Evolutionary conservation across 2,797 vertebrate species (phyloP).

Genomic region (Danio albolineatus): DNA sequence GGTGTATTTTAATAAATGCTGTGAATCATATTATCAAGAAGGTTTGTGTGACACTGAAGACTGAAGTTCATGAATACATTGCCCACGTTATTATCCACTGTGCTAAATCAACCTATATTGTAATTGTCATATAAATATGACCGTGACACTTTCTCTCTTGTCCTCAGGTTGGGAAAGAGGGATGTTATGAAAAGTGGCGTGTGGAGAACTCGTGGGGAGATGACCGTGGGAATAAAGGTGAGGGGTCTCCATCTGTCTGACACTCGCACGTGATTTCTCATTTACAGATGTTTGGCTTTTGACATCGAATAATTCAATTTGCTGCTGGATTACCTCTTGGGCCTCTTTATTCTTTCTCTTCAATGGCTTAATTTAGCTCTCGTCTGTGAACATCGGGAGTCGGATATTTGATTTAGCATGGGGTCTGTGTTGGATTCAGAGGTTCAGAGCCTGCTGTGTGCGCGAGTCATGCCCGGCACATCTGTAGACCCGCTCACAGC

Average conservation of each 20-base stretch:
- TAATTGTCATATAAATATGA: neutral
- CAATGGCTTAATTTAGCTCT: conserved; percentile 71
- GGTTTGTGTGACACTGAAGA: too few relatives aligned
- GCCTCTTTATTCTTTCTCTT: conserved; percentile 42
- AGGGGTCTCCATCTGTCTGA: conserved; percentile 37
- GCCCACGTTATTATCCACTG: neutral
- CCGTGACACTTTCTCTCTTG: neutral
- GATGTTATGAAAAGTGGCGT: conserved; percentile 91
- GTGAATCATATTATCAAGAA: too few relatives aligned
- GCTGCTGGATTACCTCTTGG: conserved; percentile 60
- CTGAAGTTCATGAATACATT: too few relatives aligned
- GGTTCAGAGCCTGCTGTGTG: conserved; percentile 13
- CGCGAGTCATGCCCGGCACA: conserved; percentile 5
- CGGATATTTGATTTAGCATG: conserved; percentile 56
- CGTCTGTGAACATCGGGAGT: conserved; percentile 45
- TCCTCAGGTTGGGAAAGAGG: conserved; percentile 84
- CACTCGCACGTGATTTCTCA: conserved; percentile 26
- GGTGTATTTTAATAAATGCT: too few relatives aligned
- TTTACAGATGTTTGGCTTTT: conserved; percentile 56
- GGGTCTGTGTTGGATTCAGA: conserved; percentile 20
- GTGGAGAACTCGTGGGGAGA: conserved; percentile 99
- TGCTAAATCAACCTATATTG: neutral
- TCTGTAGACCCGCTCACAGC: conserved; percentile 31
- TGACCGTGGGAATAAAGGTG: conserved; percentile 98
- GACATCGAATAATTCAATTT: conserved; percentile 67